Evolutionary conservation across 2,888 invertebrate species (phyloP).

Genomic region (Tipula confusa): DNA sequence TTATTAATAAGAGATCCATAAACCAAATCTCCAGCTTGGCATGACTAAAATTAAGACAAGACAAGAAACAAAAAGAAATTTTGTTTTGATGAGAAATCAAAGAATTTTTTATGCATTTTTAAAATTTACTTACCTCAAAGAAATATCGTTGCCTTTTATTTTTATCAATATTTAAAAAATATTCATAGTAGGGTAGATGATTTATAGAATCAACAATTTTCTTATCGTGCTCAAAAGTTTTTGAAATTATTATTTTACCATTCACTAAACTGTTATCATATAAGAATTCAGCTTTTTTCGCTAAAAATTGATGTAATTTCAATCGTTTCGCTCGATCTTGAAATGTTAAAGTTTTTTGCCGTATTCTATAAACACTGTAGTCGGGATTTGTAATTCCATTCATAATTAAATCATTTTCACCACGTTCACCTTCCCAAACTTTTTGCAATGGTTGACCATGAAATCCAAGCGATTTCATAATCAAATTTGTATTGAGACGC

Average conservation of each 20-base stretch:
- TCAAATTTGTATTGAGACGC: slow-evolving; percentile 35
- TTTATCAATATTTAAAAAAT: slow-evolving; percentile 71
- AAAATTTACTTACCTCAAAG: slow-evolving; percentile 61
- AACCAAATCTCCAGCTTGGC: slow-evolving; percentile 73
- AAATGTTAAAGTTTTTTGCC: slow-evolving; percentile 76
- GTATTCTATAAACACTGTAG: slow-evolving; percentile 70
- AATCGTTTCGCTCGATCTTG: slow-evolving; percentile 78
- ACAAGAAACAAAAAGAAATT: neutral
- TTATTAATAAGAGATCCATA: slow-evolving; percentile 74
- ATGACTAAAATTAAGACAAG: slow-evolving; percentile 51
- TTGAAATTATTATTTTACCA: neutral
- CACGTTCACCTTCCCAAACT: slow-evolving; percentile 80
- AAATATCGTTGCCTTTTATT: slow-evolving; percentile 73
- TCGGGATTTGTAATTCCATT: slow-evolving; percentile 60
- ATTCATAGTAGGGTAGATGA: slow-evolving; percentile 75
- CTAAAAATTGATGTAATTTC: slow-evolving; percentile 82
- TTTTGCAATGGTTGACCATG: slow-evolving; percentile 85
- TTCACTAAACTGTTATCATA: slow-evolving; percentile 56
- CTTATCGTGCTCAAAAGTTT: neutral
- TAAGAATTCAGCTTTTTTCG: slow-evolving; percentile 74
- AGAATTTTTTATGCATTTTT: neutral
- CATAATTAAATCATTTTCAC: slow-evolving; percentile 67
- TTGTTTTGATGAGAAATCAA: neutral
- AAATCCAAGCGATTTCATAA: slow-evolving; percentile 72
- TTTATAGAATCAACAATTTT: neutral